A percentile compares a stretch with the other conserved stretches of the same genome.
Evolutionary conservation across 2,888 invertebrate genomes (phyloP).

Genomic region (Ganaspis brasiliensis): DNA sequence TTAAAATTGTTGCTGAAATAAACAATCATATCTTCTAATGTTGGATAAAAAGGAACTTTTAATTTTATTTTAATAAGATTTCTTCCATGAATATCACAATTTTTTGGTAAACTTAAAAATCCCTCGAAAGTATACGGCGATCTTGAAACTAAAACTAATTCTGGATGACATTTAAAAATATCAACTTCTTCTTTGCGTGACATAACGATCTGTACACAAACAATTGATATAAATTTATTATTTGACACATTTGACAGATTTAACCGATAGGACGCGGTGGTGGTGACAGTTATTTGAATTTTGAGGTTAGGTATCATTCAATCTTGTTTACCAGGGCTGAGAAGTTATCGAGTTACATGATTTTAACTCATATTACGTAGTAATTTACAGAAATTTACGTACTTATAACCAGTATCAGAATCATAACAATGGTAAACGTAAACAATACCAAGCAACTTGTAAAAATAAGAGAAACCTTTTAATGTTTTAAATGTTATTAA

Average conservation of each 20-base stretch:
- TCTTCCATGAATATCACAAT: slow-evolving; percentile 58
- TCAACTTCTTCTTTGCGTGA: slow-evolving; percentile 65
- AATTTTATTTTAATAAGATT: slow-evolving; percentile 69
- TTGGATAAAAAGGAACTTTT: slow-evolving; percentile 72
- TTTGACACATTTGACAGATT: too few relatives aligned
- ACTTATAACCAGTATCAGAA: too few relatives aligned
- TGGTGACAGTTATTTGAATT: not conserved
- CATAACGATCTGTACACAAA: not conserved
- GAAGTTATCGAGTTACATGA: not conserved
- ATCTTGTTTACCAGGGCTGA: not conserved
- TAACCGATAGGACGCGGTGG: too few relatives aligned
- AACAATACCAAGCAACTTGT: too few relatives aligned
- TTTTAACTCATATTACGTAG: not conserved
- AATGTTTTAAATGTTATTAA: too few relatives aligned
- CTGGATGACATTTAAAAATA: slow-evolving; percentile 71
- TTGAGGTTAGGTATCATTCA: slow-evolving; percentile 23
- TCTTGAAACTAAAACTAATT: slow-evolving; percentile 69
- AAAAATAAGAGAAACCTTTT: too few relatives aligned
- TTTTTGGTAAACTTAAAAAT: slow-evolving; percentile 63
- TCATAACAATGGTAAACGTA: too few relatives aligned
- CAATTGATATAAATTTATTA: too few relatives aligned
- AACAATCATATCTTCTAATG: slow-evolving; percentile 64
- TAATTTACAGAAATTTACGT: not conserved
- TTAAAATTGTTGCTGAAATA: slow-evolving; percentile 70
- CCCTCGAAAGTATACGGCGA: slow-evolving; percentile 74